A percentile compares a stretch with the other conserved stretches of the same genome.
phyloP scores from a whole-genome alignment of 1,140 invertebrate genomes.

The Myzus persicae region DNA sequence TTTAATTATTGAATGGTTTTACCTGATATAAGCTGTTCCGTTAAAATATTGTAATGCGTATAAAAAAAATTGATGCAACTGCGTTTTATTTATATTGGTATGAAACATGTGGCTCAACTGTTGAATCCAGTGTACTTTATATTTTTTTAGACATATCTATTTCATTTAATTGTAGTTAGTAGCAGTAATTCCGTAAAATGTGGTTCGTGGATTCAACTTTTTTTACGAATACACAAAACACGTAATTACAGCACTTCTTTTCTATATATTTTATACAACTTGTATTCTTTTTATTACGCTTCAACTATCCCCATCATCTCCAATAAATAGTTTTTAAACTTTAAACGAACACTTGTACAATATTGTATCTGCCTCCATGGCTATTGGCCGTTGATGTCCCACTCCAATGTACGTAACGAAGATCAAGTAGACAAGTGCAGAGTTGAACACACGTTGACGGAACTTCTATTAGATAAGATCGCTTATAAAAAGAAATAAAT shows the following conservation, averaged over 20 bases:
- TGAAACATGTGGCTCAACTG: background rate
- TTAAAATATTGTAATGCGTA: background rate
- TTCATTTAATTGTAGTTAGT: background rate
- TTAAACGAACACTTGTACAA: background rate
- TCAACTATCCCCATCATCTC: background rate
- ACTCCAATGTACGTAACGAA: too few species aligned
- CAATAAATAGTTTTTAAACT: background rate
- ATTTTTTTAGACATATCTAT: background rate
- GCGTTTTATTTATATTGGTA: background rate
- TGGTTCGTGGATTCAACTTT: background rate
- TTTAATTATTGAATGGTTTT: background rate
- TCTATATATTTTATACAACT: background rate
- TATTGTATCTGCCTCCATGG: background rate
- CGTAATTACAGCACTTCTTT: too few species aligned
- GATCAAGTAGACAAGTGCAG: too few species aligned
- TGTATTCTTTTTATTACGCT: background rate
- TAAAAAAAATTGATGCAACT: background rate
- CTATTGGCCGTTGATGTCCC: too few species aligned
- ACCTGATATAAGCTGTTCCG: background rate
- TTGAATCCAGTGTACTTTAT: background rate
- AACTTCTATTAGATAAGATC: too few species aligned
- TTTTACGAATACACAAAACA: background rate
- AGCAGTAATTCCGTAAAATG: background rate
- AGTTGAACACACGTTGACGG: too few species aligned
- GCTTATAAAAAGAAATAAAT: too few species aligned